Conservation (phyloP, 2,888 invertebrate genomes). For the Netelia virgata region DNA sequence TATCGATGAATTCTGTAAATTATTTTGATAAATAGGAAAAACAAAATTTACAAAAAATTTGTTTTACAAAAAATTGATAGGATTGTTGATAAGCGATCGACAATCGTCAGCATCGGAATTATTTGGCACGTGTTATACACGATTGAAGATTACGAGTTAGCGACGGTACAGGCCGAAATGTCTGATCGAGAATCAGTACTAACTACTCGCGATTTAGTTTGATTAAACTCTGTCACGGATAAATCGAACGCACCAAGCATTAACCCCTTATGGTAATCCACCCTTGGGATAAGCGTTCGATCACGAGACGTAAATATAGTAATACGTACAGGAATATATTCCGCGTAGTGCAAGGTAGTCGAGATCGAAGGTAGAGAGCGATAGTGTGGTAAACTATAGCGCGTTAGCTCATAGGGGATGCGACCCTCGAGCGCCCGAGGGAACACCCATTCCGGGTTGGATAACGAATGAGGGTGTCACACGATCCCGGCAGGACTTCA, state of each 20-base stretch:
- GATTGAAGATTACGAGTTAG: background rate
- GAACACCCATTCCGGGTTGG: slow-evolving; percentile 44
- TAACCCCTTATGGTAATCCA: slow-evolving; percentile 48
- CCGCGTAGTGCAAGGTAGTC: background rate
- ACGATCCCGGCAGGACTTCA: slow-evolving; percentile 46
- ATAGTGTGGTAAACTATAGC: slow-evolving; percentile 12
- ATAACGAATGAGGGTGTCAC: slow-evolving; percentile 64
- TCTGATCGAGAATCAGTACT: background rate
- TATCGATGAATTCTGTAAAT: too few relatives aligned
- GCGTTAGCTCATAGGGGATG: slow-evolving; percentile 14
- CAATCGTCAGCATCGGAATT: too few relatives aligned
- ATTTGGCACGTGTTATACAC: too few relatives aligned
- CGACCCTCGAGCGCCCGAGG: slow-evolving; percentile 40
- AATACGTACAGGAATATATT: background rate
- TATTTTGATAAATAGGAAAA: too few relatives aligned
- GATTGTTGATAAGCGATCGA: too few relatives aligned
- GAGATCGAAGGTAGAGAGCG: slow-evolving; percentile 27
- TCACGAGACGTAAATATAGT: background rate
- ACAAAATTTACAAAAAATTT: too few relatives aligned
- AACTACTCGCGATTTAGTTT: slow-evolving; percentile 21
- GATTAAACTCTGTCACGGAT: slow-evolving; percentile 42
- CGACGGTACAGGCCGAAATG: background rate
- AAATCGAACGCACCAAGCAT: slow-evolving; percentile 40
- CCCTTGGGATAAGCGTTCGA: slow-evolving; percentile 35
- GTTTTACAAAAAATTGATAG: too few relatives aligned